Conservation (phyloP, 2,113 vertebrate genomes). For the Hyla sarda region DNA sequence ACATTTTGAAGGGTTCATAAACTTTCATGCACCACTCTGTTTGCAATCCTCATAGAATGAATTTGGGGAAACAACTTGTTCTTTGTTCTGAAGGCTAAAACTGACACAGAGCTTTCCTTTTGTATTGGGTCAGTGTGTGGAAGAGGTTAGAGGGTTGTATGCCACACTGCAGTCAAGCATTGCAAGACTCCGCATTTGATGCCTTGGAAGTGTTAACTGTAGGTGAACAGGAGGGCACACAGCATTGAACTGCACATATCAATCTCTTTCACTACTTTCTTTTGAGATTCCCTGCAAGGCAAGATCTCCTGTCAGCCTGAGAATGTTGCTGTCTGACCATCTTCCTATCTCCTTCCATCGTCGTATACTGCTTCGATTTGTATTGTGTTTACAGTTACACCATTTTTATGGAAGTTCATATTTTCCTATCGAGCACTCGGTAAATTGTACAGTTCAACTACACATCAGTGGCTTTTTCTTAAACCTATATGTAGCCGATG, state of each 20-base stretch:
- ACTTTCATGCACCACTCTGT: too few relatives aligned
- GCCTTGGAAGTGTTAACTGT: conserved; percentile 47
- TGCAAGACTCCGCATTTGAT: conserved; percentile 33
- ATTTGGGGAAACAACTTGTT: neutral
- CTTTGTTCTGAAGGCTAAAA: neutral
- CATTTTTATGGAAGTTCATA: conserved; percentile 21
- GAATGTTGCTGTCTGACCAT: conserved; percentile 35
- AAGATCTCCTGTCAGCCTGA: conserved; percentile 22
- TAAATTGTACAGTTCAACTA: neutral
- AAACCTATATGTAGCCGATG: too few relatives aligned
- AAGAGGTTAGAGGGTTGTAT: conserved; percentile 35
- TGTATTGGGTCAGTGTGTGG: neutral
- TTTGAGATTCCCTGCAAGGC: conserved; percentile 30
- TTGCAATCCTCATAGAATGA: neutral
- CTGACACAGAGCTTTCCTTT: neutral
- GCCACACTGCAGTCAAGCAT: conserved; percentile 9
- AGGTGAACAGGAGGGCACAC: conserved; percentile 54
- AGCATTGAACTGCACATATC: conserved; percentile 42
- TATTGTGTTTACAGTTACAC: neutral
- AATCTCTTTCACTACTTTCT: conserved; percentile 43
- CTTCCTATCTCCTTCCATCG: neutral
- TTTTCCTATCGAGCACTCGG: neutral
- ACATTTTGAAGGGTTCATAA: too few relatives aligned
- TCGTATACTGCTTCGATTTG: neutral
- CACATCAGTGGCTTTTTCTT: neutral